phyloP scores from a whole-genome alignment of 2,113 vertebrate genomes.

The Zosterops hypoxanthus region DNA sequence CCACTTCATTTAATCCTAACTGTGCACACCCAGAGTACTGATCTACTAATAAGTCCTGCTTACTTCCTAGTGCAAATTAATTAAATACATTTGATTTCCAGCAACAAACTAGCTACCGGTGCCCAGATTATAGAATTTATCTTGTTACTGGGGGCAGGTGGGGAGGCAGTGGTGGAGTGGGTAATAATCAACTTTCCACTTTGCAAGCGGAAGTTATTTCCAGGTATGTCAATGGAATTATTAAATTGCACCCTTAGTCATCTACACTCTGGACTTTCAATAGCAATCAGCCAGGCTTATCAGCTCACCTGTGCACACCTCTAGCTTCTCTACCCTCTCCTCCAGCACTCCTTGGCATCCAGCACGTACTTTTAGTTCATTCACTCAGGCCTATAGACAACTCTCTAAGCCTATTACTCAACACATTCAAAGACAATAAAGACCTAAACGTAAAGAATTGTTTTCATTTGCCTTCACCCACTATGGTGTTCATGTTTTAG shows the following conservation, averaged over 20 bases:
- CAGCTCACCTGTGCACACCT: neutral
- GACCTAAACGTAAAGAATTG: neutral
- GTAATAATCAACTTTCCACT: neutral
- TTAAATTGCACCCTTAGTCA: neutral
- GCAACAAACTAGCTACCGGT: neutral
- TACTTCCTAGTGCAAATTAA: neutral
- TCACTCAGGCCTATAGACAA: neutral
- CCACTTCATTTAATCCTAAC: neutral
- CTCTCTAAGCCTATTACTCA: neutral
- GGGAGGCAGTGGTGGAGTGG: neutral
- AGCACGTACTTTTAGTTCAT: neutral
- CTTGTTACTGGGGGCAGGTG: fast-evolving
- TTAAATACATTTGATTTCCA: neutral
- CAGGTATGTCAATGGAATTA: neutral
- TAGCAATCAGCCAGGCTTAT: neutral
- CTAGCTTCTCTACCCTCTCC: neutral
- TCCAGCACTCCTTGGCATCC: neutral
- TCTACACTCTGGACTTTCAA: neutral
- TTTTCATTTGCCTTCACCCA: neutral
- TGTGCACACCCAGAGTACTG: neutral
- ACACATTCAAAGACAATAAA: neutral
- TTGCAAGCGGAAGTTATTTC: neutral
- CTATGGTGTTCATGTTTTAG: conserved; percentile 17
- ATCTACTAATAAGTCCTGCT: neutral
- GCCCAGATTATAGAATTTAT: neutral